Evolutionary conservation across 2,888 invertebrate genomes (phyloP).

Genomic region (Drosophila setosimentum): DNA sequence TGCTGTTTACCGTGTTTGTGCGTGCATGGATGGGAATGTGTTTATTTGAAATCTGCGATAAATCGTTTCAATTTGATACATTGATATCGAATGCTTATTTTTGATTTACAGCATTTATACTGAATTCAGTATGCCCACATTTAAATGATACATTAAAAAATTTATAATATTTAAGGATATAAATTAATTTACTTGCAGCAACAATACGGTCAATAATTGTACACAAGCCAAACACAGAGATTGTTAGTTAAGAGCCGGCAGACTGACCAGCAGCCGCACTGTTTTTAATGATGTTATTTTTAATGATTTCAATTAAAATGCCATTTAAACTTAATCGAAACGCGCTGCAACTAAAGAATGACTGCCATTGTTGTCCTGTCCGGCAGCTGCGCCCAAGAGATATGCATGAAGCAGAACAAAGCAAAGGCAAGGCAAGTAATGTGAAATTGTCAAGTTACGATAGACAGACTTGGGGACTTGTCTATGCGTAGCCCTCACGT

Average conservation of each 20-base stretch:
- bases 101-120: slow-evolving; percentile 5
- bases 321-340: slow-evolving; percentile 52
- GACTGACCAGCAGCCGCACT: not conserved
- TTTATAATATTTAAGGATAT: not conserved
- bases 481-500: slow-evolving; percentile 1
- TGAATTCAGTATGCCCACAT: not conserved
- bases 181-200: slow-evolving; percentile 30
- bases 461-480: slow-evolving; percentile 19
- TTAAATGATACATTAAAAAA: not conserved
- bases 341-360: slow-evolving; percentile 28
- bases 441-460: slow-evolving; percentile 42
- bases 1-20: slow-evolving; percentile 41
- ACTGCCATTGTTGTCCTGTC: slow-evolving; percentile 28
- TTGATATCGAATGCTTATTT: slow-evolving; percentile 22
- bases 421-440: slow-evolving; percentile 19
- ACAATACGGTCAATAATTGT: slow-evolving; percentile 20
- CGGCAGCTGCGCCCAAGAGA: slow-evolving; percentile 24
- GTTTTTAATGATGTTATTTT: slow-evolving; percentile 44
- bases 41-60: slow-evolving; percentile 49
- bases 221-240: slow-evolving; percentile 5
- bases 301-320: slow-evolving; percentile 67
- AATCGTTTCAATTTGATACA: slow-evolving; percentile 55
- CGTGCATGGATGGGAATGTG: slow-evolving; percentile 23
- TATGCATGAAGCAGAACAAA: slow-evolving; percentile 1
- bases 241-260: not conserved